Percentiles rank a stretch among this genome's conserved stretches.
Conservation (phyloP, 2,797 vertebrate genomes). For the Masticophis lateralis region DNA sequence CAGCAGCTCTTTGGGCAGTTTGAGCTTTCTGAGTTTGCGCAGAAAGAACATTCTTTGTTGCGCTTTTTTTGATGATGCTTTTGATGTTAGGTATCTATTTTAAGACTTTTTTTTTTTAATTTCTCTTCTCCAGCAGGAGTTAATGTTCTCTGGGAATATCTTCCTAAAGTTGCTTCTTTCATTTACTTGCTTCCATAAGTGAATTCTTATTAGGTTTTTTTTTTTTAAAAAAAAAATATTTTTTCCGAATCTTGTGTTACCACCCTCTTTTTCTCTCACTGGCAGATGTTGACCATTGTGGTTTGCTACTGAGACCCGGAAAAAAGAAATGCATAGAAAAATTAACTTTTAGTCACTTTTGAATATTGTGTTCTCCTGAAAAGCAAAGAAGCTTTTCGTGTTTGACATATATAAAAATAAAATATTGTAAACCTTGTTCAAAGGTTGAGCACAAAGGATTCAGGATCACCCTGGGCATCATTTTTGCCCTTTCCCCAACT, state of each 20-base stretch:
- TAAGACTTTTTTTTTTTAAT: background rate
- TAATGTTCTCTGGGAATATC: background rate
- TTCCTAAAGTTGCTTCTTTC: background rate
- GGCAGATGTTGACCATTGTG: background rate
- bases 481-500: background rate
- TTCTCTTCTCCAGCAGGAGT: background rate
- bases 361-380: background rate
- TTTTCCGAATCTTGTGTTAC: background rate
- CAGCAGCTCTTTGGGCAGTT: too few relatives aligned
- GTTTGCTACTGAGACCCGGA: background rate
- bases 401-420: background rate
- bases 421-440: background rate
- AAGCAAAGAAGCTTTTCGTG: background rate
- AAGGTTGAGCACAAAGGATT: background rate
- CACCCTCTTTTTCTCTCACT: background rate
- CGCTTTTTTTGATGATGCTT: too few relatives aligned
- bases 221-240: background rate
- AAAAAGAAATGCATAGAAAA: background rate
- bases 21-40: too few relatives aligned
- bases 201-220: background rate
- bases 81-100: too few relatives aligned
- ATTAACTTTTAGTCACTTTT: background rate
- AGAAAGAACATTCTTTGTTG: too few relatives aligned
- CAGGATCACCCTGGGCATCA: background rate
- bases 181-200: background rate